These are phyloP conservation scores for Avahi laniger DNA, from an alignment of 2,797 vertebrate species.

Conservation along the genomic window DNA sequence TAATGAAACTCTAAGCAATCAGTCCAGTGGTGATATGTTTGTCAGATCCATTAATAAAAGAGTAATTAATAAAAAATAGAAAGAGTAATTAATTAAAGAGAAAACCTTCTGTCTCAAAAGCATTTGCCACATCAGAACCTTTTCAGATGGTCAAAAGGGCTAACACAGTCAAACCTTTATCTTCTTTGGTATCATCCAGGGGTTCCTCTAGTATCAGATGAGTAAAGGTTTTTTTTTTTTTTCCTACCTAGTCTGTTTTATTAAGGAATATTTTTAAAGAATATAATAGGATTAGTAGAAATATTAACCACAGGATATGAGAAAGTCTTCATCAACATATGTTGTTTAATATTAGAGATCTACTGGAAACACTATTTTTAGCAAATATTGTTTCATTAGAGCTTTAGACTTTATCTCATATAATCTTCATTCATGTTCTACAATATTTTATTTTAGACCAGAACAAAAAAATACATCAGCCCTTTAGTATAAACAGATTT, in stretches of 20 bases:
- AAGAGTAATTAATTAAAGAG: slow-evolving; percentile 7
- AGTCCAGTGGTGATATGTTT: slow-evolving; percentile 13
- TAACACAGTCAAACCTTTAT: not conserved
- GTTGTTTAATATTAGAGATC: slow-evolving; percentile 6
- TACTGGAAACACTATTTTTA: not conserved
- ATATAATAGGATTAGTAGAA: not conserved
- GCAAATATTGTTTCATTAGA: not conserved
- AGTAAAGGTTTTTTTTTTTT: not conserved
- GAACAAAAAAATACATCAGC: not conserved
- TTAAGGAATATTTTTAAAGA: not conserved
- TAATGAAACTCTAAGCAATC: slow-evolving; percentile 34
- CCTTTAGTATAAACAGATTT: not conserved
- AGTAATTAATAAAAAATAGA: slow-evolving; percentile 8
- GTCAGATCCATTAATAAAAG: not conserved
- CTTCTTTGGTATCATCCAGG: not conserved
- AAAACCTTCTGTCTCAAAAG: slow-evolving; percentile 1
- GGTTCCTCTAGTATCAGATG: not conserved
- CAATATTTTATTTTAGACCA: not conserved
- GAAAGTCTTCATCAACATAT: not conserved
- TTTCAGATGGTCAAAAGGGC: not conserved
- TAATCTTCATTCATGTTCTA: not conserved
- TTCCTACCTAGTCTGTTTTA: not conserved
- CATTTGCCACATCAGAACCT: not conserved
- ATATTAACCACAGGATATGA: not conserved
- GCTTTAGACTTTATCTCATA: not conserved